A percentile compares a stretch with the other conserved stretches of the same genome.
Conservation (phyloP, 1,140 invertebrate genomes). For the Monomorium pharaonis region DNA sequence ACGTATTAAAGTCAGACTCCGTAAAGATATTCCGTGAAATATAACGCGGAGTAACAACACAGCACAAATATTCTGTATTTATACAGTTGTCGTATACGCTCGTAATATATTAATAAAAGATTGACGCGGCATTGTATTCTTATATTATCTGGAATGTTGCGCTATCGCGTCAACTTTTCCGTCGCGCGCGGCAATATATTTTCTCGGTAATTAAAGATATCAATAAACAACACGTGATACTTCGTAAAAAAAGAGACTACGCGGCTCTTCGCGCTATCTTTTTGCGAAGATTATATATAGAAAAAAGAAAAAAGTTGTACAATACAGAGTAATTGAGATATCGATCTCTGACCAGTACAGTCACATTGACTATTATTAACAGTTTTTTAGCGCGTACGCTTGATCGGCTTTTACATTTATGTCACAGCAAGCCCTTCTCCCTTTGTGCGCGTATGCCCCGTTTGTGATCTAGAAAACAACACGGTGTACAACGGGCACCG, state of each 20-base stretch:
- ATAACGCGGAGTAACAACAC: not conserved
- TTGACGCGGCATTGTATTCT: not conserved
- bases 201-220: not conserved
- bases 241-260: not conserved
- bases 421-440: not conserved
- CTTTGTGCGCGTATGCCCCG: not conserved
- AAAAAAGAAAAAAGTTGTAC: not conserved
- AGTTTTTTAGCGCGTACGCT: conserved; percentile 8
- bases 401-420: not conserved
- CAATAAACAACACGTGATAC: not conserved
- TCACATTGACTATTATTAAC: conserved; percentile 33
- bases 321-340: conserved; percentile 25
- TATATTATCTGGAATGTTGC: not conserved
- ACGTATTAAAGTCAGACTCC: not conserved
- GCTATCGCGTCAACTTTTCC: not conserved
- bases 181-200: not conserved
- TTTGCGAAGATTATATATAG: not conserved
- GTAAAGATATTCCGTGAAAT: not conserved
- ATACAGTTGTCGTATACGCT: not conserved
- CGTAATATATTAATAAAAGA: not conserved
- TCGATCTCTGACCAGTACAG: not conserved
- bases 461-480: conserved; percentile 25
- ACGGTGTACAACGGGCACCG: not conserved
- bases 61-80: not conserved
- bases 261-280: not conserved